A percentile compares a stretch with the other conserved stretches of the same genome.
phyloP scores from a whole-genome alignment of 2,113 vertebrate species.

The Corynorhinus townsendii region DNA sequence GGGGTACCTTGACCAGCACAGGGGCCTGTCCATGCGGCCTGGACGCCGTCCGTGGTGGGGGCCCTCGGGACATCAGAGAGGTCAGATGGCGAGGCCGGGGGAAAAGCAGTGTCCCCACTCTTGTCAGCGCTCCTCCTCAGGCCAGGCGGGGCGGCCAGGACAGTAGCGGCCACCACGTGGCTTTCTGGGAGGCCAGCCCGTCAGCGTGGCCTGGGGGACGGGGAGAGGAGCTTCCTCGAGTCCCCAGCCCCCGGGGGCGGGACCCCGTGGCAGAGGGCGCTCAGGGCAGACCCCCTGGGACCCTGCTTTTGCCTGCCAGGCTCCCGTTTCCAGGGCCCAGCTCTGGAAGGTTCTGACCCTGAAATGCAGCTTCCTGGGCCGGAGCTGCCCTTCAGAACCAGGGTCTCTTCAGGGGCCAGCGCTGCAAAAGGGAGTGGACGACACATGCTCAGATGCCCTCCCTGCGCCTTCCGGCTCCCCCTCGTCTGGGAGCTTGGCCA shows the following conservation, averaged over 20 bases:
- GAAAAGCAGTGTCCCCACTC: background rate
- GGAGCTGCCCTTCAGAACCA: background rate
- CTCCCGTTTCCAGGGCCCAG: background rate
- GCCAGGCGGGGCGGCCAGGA: background rate
- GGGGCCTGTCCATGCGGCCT: background rate
- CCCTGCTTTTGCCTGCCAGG: background rate
- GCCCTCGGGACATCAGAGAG: background rate
- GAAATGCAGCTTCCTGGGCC: background rate
- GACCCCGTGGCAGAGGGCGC: accelerated
- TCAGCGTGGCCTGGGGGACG: background rate
- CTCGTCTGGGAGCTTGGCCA: background rate
- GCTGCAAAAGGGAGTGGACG: background rate
- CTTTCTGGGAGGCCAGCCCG: background rate
- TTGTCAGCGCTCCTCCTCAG: accelerated
- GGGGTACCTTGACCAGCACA: background rate
- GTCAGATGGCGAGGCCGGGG: background rate
- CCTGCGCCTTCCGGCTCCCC: background rate
- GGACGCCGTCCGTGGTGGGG: accelerated
- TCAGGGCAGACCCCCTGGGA: background rate
- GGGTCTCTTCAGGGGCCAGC: background rate
- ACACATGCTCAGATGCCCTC: accelerated
- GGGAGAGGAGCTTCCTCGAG: background rate
- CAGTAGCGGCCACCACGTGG: background rate
- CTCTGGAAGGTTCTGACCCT: background rate
- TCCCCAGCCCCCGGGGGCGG: background rate